A percentile compares a stretch with the other conserved stretches of the same genome.
Evolutionary conservation across 2,797 vertebrate species (phyloP).

Genomic region (Anableps anableps): DNA sequence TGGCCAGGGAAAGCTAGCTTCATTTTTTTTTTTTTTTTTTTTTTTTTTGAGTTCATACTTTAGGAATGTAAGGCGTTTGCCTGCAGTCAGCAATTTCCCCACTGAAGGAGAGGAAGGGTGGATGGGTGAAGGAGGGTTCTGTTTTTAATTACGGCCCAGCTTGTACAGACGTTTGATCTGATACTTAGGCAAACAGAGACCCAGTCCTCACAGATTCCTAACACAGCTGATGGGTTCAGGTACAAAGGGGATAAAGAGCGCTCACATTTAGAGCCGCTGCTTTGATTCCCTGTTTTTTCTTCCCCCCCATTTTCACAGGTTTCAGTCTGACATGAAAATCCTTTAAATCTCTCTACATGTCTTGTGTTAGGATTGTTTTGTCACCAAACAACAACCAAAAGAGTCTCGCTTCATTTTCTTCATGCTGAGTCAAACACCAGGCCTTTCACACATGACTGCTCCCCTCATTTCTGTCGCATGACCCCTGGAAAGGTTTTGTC

Average conservation of each 20-base stretch:
- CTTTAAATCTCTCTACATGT: neutral
- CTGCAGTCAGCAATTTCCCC: constrained; percentile 60
- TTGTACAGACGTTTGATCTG: constrained; percentile 56
- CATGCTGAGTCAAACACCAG: neutral
- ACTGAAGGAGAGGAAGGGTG: constrained; percentile 20
- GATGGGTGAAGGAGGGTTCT: constrained; percentile 30
- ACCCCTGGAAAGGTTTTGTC: neutral
- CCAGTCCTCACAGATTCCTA: constrained; percentile 36
- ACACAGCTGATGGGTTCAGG: constrained; percentile 33
- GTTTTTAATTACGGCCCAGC: constrained; percentile 61
- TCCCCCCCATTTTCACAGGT: neutral
- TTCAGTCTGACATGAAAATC: neutral
- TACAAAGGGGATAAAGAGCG: constrained; percentile 2
- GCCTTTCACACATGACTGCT: neutral
- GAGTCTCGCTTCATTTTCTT: neutral
- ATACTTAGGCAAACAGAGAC: constrained; percentile 20
- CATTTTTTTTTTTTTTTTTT: constrained; percentile 23
- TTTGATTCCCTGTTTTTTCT: neutral
- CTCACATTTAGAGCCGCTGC: constrained; percentile 1
- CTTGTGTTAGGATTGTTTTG: neutral
- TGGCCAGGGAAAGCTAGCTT: constrained; percentile 10
- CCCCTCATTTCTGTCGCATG: neutral
- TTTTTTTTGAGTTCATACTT: constrained; percentile 46
- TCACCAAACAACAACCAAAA: neutral
- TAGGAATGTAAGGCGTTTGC: constrained; percentile 62